Evolutionary conservation across 2,888 invertebrate species (phyloP).

Genomic region (Adineta ricciae): DNA sequence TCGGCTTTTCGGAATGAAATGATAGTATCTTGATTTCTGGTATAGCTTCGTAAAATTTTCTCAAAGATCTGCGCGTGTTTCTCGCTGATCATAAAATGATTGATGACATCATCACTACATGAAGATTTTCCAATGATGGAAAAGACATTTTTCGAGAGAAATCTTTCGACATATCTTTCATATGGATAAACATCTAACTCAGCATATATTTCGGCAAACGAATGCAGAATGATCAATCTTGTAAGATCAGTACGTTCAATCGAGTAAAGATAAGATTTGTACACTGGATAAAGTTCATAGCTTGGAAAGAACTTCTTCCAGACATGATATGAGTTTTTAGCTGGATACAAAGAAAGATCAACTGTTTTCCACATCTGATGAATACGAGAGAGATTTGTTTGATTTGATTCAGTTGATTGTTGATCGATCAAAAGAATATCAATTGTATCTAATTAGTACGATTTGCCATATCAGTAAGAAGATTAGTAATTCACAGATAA

Average conservation of each 20-base stretch:
- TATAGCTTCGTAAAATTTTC: too few relatives aligned
- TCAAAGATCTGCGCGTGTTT: neutral
- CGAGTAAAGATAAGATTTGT: conserved; percentile 32
- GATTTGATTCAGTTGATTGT: too few relatives aligned
- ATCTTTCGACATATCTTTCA: neutral
- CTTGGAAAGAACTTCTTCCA: neutral
- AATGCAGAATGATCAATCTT: conserved; percentile 35
- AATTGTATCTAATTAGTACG: too few relatives aligned
- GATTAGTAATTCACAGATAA: too few relatives aligned
- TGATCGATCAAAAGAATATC: too few relatives aligned
- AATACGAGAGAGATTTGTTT: neutral
- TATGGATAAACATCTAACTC: conserved; percentile 33
- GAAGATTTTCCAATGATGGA: too few relatives aligned
- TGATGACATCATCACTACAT: too few relatives aligned
- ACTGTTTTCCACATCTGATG: neutral
- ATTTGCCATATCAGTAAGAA: too few relatives aligned
- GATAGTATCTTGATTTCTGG: too few relatives aligned
- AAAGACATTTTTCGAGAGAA: neutral
- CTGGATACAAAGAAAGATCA: neutral
- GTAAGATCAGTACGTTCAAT: conserved; percentile 35
- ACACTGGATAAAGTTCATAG: conserved; percentile 31
- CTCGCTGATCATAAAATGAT: neutral
- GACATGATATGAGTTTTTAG: neutral
- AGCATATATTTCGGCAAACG: conserved; percentile 35
- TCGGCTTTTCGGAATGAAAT: too few relatives aligned